phyloP scores from a whole-genome alignment of 2,888 invertebrate species.

The Sturmia bella region DNA sequence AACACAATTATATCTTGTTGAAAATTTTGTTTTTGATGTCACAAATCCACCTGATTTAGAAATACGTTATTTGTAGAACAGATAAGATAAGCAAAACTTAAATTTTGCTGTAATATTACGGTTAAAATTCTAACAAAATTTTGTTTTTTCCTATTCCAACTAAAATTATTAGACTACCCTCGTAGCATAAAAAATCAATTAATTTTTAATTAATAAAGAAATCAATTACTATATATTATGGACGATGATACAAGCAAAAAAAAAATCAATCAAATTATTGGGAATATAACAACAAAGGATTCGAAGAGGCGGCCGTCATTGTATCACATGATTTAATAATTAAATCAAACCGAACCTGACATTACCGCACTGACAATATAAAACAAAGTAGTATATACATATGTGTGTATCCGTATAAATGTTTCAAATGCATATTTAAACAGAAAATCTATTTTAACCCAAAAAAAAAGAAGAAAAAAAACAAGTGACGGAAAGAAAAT shows the following conservation, averaged over 20 bases:
- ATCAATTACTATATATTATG: slow-evolving; percentile 2
- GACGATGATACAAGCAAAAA: background rate
- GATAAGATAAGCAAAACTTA: too few relatives aligned
- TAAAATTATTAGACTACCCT: background rate
- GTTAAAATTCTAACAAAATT: too few relatives aligned
- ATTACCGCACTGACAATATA: slow-evolving; percentile 1
- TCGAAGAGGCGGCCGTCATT: slow-evolving; percentile 17
- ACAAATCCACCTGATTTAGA: too few relatives aligned
- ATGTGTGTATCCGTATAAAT: too few relatives aligned
- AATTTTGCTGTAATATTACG: too few relatives aligned
- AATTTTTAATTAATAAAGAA: background rate
- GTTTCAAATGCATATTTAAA: slow-evolving; percentile 36
- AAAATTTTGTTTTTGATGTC: too few relatives aligned
- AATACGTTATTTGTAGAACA: too few relatives aligned
- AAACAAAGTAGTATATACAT: background rate
- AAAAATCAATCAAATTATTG: slow-evolving; percentile 30
- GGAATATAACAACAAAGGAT: slow-evolving; percentile 5
- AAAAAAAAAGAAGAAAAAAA: slow-evolving; percentile 33
- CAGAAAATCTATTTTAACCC: slow-evolving; percentile 31
- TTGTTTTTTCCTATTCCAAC: too few relatives aligned
- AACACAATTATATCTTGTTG: too few relatives aligned
- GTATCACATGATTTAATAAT: slow-evolving; percentile 55
- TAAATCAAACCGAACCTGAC: slow-evolving; percentile 16
- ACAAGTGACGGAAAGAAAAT: slow-evolving; percentile 49
- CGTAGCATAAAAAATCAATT: background rate